These are phyloP conservation scores for Microdon myrmicae DNA, from an alignment of 2,888 invertebrate genomes.

Conservation along the genomic window DNA sequence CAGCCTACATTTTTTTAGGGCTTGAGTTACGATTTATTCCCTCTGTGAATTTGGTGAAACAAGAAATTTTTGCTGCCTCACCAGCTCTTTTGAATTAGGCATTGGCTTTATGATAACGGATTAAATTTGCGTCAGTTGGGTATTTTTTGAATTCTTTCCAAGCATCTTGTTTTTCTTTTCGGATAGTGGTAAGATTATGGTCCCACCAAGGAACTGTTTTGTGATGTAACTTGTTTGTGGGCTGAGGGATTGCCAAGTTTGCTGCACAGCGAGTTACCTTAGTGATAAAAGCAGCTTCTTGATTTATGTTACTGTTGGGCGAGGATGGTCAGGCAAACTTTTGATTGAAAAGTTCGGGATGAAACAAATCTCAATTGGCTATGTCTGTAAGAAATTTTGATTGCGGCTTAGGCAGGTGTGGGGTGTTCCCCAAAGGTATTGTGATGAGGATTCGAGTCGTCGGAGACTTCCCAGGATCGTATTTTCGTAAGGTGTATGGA, in stretches of 20 bases:
- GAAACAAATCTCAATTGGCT: no score
- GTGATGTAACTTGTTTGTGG: neutral
- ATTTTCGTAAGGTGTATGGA: constrained; percentile 1
- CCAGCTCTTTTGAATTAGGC: constrained; percentile 5
- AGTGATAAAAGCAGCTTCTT: constrained; percentile 1
- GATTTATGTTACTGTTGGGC: no score
- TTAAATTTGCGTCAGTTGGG: constrained; percentile 4
- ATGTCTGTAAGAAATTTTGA: constrained; percentile 1
- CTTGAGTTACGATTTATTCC: constrained; percentile 5
- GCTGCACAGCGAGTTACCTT: no score
- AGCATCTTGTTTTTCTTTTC: constrained; percentile 3
- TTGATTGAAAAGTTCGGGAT: neutral
- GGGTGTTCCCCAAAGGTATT: neutral
- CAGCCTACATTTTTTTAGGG: constrained; percentile 4
- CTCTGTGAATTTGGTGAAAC: neutral
- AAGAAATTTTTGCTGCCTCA: neutral
- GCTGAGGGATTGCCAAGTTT: no score
- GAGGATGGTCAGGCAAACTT: neutral
- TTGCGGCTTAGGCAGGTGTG: neutral
- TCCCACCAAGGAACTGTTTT: neutral
- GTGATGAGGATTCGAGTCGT: no score
- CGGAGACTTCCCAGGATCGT: no score
- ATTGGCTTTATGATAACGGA: constrained; percentile 2
- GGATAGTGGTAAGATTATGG: constrained; percentile 4
- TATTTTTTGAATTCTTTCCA: constrained; percentile 1